Evolutionary conservation across 2,113 vertebrate genomes (phyloP), one percentile per base, ranked within the genome.

Genomic region (Heteronetta atricapilla): DNA sequence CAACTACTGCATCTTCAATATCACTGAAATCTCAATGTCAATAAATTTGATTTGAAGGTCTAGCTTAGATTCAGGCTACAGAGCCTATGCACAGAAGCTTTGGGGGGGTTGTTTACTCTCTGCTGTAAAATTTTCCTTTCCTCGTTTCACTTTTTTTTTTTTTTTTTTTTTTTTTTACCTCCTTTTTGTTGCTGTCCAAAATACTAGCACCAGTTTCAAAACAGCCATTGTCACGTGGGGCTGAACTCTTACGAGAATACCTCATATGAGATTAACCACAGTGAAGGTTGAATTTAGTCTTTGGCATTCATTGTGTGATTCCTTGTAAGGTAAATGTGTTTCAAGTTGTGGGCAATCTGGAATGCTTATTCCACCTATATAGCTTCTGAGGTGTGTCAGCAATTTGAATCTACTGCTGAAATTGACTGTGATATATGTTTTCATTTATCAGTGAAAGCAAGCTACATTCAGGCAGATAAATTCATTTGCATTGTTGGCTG

Each of bases 151-250:
- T 44, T 38, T 67, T 42, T 67, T 13, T 59, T 36, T 36, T 67
- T 13, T 59, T 36, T 36, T n/a, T n/a, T n/a, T 44, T 38, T 67
- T 42, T 67, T 13, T 59, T 36, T 36, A n/a, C 17, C 10, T 88
- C 8, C 6, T 88, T 16, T 36, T 70, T 56, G 9, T 16, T 81
- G 20, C 13, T 6, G 1, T 60, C 73, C 2, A 3, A 33, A 87
- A 59, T 26, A 52, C 26, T 8, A 11, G 6, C 36, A 11, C 33
- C 23, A 66, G 21, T 29, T 74, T 81, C 64, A 84, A 72, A 46
- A 12, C 29, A 67, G 36, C 19, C 1, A 0, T n/a, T 42, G 8
- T 36, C 2, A 0, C 28, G 16, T 21, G 33, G 5, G 36, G 20
- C 38, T 72, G 83, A 79, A 60, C 44, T 85, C 68, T 72, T 46